Base-by-base conservation (phyloP, 1,140 invertebrate species). In the Solenopsis invicta region DNA sequence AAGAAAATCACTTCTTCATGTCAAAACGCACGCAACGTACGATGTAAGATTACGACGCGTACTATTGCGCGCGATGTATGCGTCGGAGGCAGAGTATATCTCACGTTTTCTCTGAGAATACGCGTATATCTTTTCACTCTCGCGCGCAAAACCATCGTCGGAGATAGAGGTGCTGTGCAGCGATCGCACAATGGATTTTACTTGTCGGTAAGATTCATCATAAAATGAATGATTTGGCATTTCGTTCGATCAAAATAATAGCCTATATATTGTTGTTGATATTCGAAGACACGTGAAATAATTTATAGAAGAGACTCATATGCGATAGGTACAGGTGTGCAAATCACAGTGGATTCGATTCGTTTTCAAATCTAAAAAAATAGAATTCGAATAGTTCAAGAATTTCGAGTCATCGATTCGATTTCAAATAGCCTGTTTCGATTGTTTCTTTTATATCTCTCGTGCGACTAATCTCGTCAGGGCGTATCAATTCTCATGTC, bases 41-140 rank as follows among this genome's bases (percentile, higher is more conserved):
- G 29, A 61, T 4, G 9, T 64, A 48, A 78, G 75, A 78, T 78
- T 78, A 78, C n/a, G 41, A 45, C 10, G 41, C 41, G 34, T 18
- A 64, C 41, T 34, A 48, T 48, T 48, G 10, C 37, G 56, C 2
- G 24, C 56, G 37, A 64, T 77, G n/a, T 77, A 64, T 77, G 13
- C 16, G 41, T 64, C 56, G n/a, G 41, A 48, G 21, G 24, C 41
- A 34, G 18, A 8, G 5, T 18, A 48, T 29, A 48, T 66, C 66
- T 3, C 41, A 10, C 45, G 1, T 37, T 37, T 78, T 66, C 29
- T 10, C 29, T 16, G 34, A 66, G 61, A 66, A 78, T 48, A 66
- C 18, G 6, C 16, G 10, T 64, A 48, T 62, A 45, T 62, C 24
- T 62, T 62, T 62, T 77, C 75, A 52, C 41, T 77, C 21, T 6